Evolutionary conservation across 2,113 vertebrate genomes (phyloP).

Genomic region (Etia nguti): DNA sequence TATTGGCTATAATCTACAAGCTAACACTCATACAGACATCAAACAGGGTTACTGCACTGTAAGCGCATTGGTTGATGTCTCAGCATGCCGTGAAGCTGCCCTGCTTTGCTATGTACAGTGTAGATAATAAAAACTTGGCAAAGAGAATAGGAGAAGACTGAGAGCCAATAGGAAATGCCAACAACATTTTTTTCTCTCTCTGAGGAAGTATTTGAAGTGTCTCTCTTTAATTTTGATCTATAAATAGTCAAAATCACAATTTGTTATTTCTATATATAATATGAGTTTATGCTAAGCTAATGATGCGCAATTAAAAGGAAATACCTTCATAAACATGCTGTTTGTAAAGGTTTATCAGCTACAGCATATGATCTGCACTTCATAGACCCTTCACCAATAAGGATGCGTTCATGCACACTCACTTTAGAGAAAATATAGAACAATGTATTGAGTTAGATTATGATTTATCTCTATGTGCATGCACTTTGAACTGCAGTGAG

Average conservation of each 20-base stretch:
- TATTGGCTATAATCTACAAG: neutral
- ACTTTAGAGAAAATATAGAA: neutral
- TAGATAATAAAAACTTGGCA: neutral
- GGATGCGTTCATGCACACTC: neutral
- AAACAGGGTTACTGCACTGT: neutral
- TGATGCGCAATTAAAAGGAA: neutral
- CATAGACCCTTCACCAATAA: neutral
- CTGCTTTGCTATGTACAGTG: neutral
- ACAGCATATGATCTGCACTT: neutral
- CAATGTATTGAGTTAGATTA: neutral
- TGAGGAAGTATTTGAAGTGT: neutral
- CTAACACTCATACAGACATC: neutral
- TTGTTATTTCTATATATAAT: neutral
- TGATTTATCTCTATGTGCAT: neutral
- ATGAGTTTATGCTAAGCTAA: neutral
- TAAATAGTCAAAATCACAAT: neutral
- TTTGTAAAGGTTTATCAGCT: neutral
- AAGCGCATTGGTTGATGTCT: neutral
- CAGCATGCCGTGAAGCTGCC: neutral
- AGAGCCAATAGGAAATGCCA: neutral
- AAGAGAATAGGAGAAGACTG: neutral
- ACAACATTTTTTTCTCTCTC: neutral
- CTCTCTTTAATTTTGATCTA: neutral
- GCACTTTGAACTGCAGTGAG: neutral
- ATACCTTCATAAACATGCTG: neutral